Conservation (phyloP, 2,888 invertebrate genomes). For the Syrphus vitripennis region DNA sequence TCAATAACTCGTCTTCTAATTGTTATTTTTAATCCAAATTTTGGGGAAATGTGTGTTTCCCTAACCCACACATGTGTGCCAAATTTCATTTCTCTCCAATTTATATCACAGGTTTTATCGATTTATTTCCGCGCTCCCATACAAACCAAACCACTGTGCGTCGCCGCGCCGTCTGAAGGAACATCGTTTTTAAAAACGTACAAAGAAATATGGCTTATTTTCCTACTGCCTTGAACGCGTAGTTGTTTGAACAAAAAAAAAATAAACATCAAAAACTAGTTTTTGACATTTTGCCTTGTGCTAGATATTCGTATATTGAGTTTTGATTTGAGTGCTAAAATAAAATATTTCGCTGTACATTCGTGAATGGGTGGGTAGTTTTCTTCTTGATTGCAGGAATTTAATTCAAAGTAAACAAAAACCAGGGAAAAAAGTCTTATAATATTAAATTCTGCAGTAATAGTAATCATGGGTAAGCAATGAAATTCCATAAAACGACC, state of each 20-base stretch:
- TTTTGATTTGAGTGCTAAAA: conserved; percentile 37
- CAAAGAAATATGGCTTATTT: too few species aligned
- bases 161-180: too few species aligned
- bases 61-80: too few species aligned
- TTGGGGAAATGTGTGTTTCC: too few species aligned
- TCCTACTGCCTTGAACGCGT: background rate
- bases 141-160: too few species aligned
- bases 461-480: conserved; percentile 60
- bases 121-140: too few species aligned
- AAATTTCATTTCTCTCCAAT: too few species aligned
- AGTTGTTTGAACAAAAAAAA: background rate
- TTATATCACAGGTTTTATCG: too few species aligned
- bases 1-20: too few species aligned
- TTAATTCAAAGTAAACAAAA: conserved; percentile 65
- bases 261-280: background rate
- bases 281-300: conserved; percentile 47
- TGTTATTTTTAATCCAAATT: too few species aligned
- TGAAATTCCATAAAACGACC: background rate
- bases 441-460: conserved; percentile 30
- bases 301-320: conserved; percentile 39
- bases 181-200: too few species aligned
- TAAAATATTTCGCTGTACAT: conserved; percentile 59
- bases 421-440: conserved; percentile 25
- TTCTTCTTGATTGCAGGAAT: conserved; percentile 47
- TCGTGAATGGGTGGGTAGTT: conserved; percentile 68